Conservation (phyloP, 2,797 vertebrate genomes). For the Tinamus major region DNA sequence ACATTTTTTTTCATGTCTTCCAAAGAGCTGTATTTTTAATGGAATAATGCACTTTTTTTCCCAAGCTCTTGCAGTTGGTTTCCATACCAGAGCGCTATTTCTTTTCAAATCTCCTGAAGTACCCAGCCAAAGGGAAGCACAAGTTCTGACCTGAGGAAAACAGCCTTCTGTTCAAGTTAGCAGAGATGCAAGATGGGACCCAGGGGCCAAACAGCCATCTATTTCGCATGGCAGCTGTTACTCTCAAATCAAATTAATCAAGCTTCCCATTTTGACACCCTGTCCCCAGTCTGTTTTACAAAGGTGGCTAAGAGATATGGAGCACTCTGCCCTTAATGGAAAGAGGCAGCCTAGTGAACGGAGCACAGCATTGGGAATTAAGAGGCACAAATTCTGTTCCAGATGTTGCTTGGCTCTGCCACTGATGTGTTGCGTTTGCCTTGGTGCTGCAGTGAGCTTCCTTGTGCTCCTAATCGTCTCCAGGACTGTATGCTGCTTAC, state of each 20-base stretch:
- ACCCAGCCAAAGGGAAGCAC: background rate
- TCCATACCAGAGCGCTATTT: background rate
- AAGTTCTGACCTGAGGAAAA: background rate
- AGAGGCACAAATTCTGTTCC: background rate
- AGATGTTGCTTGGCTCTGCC: background rate
- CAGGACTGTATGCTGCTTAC: background rate
- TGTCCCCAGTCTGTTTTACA: background rate
- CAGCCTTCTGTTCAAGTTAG: background rate
- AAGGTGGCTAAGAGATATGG: background rate
- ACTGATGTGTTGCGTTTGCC: background rate
- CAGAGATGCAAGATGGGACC: background rate
- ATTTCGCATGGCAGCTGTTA: background rate
- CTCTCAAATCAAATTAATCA: background rate
- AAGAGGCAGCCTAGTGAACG: background rate
- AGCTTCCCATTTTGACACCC: background rate
- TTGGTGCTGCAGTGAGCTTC: fast-evolving
- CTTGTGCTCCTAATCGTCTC: background rate
- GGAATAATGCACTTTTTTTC: background rate
- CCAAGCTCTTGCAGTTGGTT: background rate
- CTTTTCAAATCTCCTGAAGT: background rate
- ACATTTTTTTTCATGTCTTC: background rate
- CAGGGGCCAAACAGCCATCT: background rate
- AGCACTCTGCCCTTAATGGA: background rate
- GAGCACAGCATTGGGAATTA: fast-evolving
- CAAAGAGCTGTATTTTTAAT: background rate